phyloP scores from a whole-genome alignment of 2,797 vertebrate species.

The Orestias chungarensis region DNA sequence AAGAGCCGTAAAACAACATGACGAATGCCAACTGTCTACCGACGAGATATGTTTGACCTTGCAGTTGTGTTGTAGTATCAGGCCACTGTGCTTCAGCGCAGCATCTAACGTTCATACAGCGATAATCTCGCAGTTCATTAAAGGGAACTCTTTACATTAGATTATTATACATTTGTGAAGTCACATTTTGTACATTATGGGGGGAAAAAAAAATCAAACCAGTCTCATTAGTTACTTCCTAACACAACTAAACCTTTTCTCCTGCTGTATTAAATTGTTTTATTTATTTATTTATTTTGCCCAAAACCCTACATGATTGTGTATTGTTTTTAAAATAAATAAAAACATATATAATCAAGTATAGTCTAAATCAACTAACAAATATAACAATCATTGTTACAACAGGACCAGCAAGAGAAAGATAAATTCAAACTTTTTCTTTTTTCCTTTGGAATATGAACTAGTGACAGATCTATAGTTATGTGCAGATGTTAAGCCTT shows the following conservation, averaged over 20 bases:
- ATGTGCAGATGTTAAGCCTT: neutral
- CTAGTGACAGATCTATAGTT: neutral
- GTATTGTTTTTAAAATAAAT: neutral
- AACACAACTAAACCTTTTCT: neutral
- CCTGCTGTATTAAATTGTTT: neutral
- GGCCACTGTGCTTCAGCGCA: neutral
- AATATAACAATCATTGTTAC: neutral
- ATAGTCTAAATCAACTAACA: no score
- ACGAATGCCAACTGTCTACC: no score
- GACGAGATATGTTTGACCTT: neutral
- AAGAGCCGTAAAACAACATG: no score
- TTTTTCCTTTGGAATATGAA: neutral
- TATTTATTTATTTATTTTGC: neutral
- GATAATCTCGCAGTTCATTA: neutral
- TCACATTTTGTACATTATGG: no score
- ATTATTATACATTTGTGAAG: neutral
- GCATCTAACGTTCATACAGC: neutral
- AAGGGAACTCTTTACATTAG: neutral
- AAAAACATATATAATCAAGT: neutral
- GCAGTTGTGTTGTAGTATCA: neutral
- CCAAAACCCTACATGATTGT: neutral
- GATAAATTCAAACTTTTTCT: neutral
- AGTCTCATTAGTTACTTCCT: neutral
- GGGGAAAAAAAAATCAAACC: neutral
- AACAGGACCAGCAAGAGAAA: neutral